These are phyloP conservation scores for Choristoneura rosaceana DNA, from an alignment of 2,888 invertebrate species.

Conservation along the genomic window DNA sequence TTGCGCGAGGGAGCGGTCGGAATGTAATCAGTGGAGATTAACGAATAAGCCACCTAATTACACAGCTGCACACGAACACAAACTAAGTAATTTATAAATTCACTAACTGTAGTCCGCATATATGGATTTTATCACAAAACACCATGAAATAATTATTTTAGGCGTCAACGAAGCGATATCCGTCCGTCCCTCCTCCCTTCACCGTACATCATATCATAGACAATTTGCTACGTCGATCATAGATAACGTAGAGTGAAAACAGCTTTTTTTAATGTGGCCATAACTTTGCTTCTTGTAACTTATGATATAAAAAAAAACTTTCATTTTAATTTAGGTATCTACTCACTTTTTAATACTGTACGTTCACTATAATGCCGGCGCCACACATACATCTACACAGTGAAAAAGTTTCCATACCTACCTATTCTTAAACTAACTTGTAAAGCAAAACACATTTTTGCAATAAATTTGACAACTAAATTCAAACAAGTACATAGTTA, in stretches of 20 bases:
- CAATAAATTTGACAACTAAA: too few relatives aligned
- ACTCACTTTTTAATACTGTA: too few relatives aligned
- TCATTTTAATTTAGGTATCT: too few relatives aligned
- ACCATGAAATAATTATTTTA: slow-evolving; percentile 67
- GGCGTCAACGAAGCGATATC: slow-evolving; percentile 82
- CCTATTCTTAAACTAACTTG: too few relatives aligned
- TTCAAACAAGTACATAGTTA: too few relatives aligned
- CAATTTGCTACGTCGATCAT: slow-evolving; percentile 55
- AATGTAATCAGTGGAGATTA: slow-evolving; percentile 68
- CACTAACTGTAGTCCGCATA: slow-evolving; percentile 69
- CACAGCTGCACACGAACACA: slow-evolving; percentile 60
- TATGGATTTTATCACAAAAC: slow-evolving; percentile 69
- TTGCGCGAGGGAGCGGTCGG: slow-evolving; percentile 82
- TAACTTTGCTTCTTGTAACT: not conserved
- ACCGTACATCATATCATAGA: slow-evolving; percentile 67
- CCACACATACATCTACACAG: too few relatives aligned
- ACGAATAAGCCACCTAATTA: slow-evolving; percentile 54
- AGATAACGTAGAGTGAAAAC: slow-evolving; percentile 52
- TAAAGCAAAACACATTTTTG: too few relatives aligned
- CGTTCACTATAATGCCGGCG: too few relatives aligned
- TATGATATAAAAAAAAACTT: too few relatives aligned
- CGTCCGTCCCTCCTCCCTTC: slow-evolving; percentile 76
- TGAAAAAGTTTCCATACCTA: too few relatives aligned
- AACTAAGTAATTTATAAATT: slow-evolving; percentile 63
- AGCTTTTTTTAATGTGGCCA: slow-evolving; percentile 23